phyloP scores from a whole-genome alignment of 2,797 vertebrate species.

The Capromys pilorides region DNA sequence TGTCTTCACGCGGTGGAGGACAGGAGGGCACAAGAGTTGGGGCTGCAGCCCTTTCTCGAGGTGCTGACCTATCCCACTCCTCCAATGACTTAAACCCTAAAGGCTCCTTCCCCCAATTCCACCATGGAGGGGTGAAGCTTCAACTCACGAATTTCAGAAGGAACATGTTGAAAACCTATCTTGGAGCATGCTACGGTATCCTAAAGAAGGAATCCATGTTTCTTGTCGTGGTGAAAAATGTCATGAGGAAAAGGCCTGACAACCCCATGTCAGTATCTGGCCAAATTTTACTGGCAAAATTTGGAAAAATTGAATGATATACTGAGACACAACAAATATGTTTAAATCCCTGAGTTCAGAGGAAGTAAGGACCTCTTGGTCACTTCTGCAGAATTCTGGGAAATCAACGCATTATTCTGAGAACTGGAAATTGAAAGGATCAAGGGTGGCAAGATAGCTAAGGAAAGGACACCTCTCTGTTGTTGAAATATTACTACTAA shows the following conservation, averaged over 20 bases:
- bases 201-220: background rate
- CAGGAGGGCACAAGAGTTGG: background rate
- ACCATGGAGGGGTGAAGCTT: background rate
- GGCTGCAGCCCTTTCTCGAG: background rate
- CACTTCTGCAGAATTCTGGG: background rate
- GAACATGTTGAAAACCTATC: background rate
- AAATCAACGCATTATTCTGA: background rate
- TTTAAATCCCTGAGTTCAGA: background rate
- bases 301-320: background rate
- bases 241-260: background rate
- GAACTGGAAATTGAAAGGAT: background rate
- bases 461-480: background rate
- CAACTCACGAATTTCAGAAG: background rate
- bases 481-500: background rate
- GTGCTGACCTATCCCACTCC: background rate
- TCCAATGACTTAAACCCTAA: background rate
- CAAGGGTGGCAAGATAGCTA: background rate
- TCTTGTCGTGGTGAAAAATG: background rate
- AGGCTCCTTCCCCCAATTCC: background rate
- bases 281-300: background rate
- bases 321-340: background rate
- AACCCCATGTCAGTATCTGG: background rate
- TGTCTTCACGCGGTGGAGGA: background rate
- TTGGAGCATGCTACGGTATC: background rate
- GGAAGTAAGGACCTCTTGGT: background rate